Evolutionary conservation across 2,888 invertebrate genomes (phyloP).

Genomic region (Mechanitis messenoides): DNA sequence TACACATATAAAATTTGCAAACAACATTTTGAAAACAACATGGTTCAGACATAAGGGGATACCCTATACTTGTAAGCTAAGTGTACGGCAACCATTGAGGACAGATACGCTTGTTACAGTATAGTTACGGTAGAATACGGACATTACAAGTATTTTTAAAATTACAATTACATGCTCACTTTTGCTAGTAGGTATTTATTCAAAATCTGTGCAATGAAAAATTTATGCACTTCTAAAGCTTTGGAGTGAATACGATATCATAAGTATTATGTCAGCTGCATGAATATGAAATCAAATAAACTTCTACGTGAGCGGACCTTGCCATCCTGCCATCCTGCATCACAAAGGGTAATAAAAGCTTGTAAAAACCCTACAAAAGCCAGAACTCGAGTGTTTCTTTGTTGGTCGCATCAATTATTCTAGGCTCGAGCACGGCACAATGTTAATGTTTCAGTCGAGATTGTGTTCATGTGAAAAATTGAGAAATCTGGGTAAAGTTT

Average conservation of each 20-base stretch:
- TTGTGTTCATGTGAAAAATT: slow-evolving; percentile 11
- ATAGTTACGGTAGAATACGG: too few relatives aligned
- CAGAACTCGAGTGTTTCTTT: slow-evolving; percentile 24
- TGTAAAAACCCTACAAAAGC: slow-evolving; percentile 24
- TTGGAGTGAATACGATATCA: slow-evolving; percentile 10
- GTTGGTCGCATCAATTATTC: slow-evolving; percentile 30
- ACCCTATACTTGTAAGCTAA: too few relatives aligned
- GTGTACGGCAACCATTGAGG: too few relatives aligned
- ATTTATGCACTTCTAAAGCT: too few relatives aligned
- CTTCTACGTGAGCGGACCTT: background rate
- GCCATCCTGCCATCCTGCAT: background rate
- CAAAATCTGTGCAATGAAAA: too few relatives aligned
- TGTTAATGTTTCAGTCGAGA: slow-evolving; percentile 17
- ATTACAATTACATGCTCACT: too few relatives aligned
- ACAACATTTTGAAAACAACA: too few relatives aligned
- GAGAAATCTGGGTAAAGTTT: background rate
- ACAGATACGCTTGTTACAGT: too few relatives aligned
- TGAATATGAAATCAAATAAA: slow-evolving; percentile 13
- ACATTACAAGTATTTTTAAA: too few relatives aligned
- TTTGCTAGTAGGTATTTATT: too few relatives aligned
- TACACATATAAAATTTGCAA: too few relatives aligned
- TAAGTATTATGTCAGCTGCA: slow-evolving; percentile 16
- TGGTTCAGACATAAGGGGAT: too few relatives aligned
- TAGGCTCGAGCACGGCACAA: slow-evolving; percentile 33
- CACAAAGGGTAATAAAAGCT: slow-evolving; percentile 16